phyloP scores from a whole-genome alignment of 2,888 invertebrate species.

The Athalia rosae region DNA sequence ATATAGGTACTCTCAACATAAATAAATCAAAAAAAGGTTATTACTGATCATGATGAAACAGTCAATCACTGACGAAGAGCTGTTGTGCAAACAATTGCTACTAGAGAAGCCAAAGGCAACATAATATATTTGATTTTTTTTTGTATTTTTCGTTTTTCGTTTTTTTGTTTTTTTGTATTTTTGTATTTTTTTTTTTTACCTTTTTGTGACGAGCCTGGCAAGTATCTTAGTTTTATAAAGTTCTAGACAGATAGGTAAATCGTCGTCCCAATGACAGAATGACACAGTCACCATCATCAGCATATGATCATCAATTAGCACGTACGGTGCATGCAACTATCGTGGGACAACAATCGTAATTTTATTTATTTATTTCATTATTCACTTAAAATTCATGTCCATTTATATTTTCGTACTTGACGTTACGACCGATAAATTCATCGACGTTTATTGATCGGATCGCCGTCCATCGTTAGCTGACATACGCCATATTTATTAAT shows the following conservation, averaged over 20 bases:
- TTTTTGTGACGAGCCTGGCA: slow-evolving; percentile 55
- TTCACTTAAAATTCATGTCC: not conserved
- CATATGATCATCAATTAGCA: slow-evolving; percentile 51
- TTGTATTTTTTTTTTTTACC: slow-evolving; percentile 47
- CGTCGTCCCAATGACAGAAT: slow-evolving; percentile 49
- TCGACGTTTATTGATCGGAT: slow-evolving; percentile 23
- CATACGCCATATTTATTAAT: slow-evolving; percentile 57
- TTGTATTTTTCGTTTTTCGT: slow-evolving; percentile 45
- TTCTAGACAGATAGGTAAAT: slow-evolving; percentile 52
- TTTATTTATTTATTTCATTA: slow-evolving; percentile 20
- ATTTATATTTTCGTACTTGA: not conserved
- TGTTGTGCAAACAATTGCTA: slow-evolving; percentile 48
- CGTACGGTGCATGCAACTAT: slow-evolving; percentile 52
- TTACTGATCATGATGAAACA: slow-evolving; percentile 52
- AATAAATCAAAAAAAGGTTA: slow-evolving; percentile 57
- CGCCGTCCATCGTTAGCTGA: slow-evolving; percentile 42
- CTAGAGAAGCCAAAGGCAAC: slow-evolving; percentile 50
- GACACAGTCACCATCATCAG: slow-evolving; percentile 55
- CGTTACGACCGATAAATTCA: slow-evolving; percentile 10
- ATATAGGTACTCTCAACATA: slow-evolving; percentile 61
- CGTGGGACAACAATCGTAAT: slow-evolving; percentile 47
- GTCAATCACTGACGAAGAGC: slow-evolving; percentile 48
- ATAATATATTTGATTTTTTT: slow-evolving; percentile 48
- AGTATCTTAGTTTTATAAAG: slow-evolving; percentile 50
- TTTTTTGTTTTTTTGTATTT: slow-evolving; percentile 46